Evolutionary conservation across 1,140 invertebrate genomes (phyloP).

Genomic region (Mizuhopecten yessoensis): DNA sequence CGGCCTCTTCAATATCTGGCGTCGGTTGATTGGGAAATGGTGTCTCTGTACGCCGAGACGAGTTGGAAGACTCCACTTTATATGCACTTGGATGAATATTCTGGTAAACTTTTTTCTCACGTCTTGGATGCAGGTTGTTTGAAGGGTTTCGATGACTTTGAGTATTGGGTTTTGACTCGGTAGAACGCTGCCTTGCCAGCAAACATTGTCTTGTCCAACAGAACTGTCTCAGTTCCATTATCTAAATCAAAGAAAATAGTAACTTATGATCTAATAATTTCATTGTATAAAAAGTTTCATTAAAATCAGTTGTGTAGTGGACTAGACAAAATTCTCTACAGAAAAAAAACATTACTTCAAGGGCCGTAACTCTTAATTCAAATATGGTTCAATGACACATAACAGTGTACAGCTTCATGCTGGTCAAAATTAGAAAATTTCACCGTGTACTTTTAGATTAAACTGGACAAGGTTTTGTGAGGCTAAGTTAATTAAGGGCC

Average conservation of each 20-base stretch:
- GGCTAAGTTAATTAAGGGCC: too few species aligned
- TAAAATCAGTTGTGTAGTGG: too few species aligned
- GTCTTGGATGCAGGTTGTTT: neutral
- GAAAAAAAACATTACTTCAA: neutral
- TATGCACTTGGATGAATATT: conserved; percentile 16
- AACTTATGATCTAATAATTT: neutral
- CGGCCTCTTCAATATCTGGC: neutral
- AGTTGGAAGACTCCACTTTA: neutral
- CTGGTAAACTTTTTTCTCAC: neutral
- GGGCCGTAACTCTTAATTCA: neutral
- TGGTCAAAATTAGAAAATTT: too few species aligned
- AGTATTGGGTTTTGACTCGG: neutral
- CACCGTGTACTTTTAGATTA: too few species aligned
- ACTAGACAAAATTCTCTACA: too few species aligned
- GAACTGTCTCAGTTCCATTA: neutral
- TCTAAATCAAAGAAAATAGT: neutral
- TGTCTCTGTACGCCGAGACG: neutral
- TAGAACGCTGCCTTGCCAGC: neutral
- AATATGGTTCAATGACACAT: too few species aligned
- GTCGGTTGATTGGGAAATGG: neutral
- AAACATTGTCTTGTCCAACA: neutral
- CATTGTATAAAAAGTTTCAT: too few species aligned
- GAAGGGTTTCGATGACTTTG: neutral
- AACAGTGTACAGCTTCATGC: too few species aligned
- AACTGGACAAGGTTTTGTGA: too few species aligned